These are phyloP conservation scores for Caretta caretta DNA, from an alignment of 2,113 vertebrate species.

Conservation along the genomic window DNA sequence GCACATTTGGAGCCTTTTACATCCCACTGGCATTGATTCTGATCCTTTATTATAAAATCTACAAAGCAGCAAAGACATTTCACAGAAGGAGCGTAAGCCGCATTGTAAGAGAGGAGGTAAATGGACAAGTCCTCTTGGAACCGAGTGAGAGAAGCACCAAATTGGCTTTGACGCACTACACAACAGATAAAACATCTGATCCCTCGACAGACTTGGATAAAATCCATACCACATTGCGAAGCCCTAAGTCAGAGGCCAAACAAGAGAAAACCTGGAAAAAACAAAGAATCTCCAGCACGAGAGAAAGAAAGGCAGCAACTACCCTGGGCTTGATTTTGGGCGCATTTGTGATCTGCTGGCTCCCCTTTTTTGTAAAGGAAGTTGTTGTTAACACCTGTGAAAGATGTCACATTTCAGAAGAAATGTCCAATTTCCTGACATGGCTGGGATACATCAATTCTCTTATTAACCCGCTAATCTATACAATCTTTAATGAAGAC, in stretches of 20 bases:
- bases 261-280: slow-evolving; percentile 88
- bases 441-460: slow-evolving; percentile 99
- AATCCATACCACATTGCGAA: slow-evolving; percentile 77
- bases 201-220: slow-evolving; percentile 89
- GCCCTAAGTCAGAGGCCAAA: slow-evolving; percentile 82
- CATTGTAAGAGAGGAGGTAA: slow-evolving; percentile 87
- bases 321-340: slow-evolving; percentile 95
- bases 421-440: slow-evolving; percentile 94
- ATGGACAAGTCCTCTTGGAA: slow-evolving; percentile 89
- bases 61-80: slow-evolving; percentile 93
- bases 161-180: slow-evolving; percentile 81
- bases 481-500: slow-evolving; percentile 99
- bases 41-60: slow-evolving; percentile 99
- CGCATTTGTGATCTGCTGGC: slow-evolving; percentile 97
- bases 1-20: slow-evolving; percentile 97
- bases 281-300: slow-evolving; percentile 91
- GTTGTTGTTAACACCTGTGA: slow-evolving; percentile 93
- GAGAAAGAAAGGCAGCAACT: slow-evolving; percentile 94
- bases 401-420: slow-evolving; percentile 88
- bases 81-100: slow-evolving; percentile 91
- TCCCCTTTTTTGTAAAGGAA: slow-evolving; percentile 98
- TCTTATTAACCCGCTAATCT: slow-evolving; percentile 97
- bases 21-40: slow-evolving; percentile 94
- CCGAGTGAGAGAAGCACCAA: slow-evolving; percentile 84
- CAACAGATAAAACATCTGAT: slow-evolving; percentile 91